These are phyloP conservation scores for Ptyas mucosa DNA, from an alignment of 2,113 vertebrate genomes.

Conservation along the genomic window DNA sequence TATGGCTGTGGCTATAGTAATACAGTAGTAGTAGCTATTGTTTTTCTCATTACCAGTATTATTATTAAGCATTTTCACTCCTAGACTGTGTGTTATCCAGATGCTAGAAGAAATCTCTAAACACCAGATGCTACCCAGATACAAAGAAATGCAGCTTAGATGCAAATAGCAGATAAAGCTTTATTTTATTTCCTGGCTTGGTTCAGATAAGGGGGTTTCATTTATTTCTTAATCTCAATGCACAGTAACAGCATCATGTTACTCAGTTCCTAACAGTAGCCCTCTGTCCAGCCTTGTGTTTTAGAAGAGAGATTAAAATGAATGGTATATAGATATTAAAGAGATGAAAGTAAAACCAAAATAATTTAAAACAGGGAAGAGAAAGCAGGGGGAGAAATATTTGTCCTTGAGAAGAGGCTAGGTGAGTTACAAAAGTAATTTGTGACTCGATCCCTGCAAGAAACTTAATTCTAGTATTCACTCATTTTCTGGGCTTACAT, in stretches of 20 bases:
- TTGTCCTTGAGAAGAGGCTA: neutral
- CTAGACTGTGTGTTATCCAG: neutral
- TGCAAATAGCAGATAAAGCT: neutral
- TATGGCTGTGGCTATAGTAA: neutral
- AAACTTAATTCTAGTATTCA: neutral
- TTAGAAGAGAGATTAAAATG: conserved; percentile 25
- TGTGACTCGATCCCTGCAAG: neutral
- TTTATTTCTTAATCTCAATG: conserved; percentile 34
- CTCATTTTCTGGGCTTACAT: neutral
- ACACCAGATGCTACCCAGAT: conserved; percentile 19
- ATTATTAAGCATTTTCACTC: conserved; percentile 7
- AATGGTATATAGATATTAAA: neutral
- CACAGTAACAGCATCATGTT: conserved; percentile 1
- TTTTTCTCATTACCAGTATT: neutral
- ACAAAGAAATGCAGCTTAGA: conserved; percentile 34
- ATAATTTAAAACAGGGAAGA: neutral
- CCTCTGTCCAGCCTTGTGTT: conserved; percentile 11
- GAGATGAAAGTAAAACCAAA: conserved; percentile 24
- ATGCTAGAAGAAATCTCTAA: conserved; percentile 34
- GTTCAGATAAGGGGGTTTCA: conserved; percentile 23
- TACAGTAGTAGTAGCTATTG: neutral
- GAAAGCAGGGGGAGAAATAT: neutral
- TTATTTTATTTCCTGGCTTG: conserved; percentile 34
- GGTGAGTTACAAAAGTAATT: neutral
- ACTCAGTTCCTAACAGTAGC: conserved; percentile 6